phyloP scores from a whole-genome alignment of 2,888 invertebrate species.

The Xylota sylvarum region DNA sequence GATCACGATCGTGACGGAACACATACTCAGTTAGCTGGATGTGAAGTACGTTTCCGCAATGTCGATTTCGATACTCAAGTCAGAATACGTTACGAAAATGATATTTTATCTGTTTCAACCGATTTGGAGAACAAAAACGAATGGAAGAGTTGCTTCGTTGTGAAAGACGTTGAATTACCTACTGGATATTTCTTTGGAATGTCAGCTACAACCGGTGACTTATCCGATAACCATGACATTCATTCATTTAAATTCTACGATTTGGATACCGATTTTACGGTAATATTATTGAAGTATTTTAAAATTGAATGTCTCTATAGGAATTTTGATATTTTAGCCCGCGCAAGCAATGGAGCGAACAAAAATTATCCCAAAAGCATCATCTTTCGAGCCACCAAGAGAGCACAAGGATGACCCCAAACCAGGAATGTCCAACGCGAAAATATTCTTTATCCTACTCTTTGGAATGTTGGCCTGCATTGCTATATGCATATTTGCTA shows the following conservation, averaged over 20 bases:
- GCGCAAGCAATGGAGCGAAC: conserved; percentile 88
- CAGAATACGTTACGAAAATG: conserved; percentile 95
- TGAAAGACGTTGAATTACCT: conserved; percentile 95
- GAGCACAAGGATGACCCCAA: conserved; percentile 96
- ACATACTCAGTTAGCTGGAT: conserved; percentile 98
- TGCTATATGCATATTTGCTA: conserved; percentile 93
- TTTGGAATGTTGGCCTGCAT: conserved; percentile 93
- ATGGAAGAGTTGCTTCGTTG: conserved; percentile 97
- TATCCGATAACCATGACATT: conserved; percentile 98
- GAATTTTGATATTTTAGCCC: conserved; percentile 78
- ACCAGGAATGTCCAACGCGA: conserved; percentile 95
- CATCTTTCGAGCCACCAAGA: conserved; percentile 95
- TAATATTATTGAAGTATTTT: conserved; percentile 51
- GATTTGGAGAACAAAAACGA: conserved; percentile 96
- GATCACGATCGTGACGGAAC: conserved; percentile 99
- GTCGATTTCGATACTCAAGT: conserved; percentile 95
- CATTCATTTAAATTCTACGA: conserved; percentile 96
- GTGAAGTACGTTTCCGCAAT: conserved; percentile 98
- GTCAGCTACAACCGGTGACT: conserved; percentile 98
- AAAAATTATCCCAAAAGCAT: conserved; percentile 94
- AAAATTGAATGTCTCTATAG: background rate
- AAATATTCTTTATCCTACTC: conserved; percentile 95
- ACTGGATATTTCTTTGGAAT: conserved; percentile 98
- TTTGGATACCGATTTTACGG: conserved; percentile 90
- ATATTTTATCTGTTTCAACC: conserved; percentile 94